Percentiles rank a stretch among this genome's conserved stretches.
phyloP scores from a whole-genome alignment of 2,888 invertebrate species.

The Hylaea fasciaria region DNA sequence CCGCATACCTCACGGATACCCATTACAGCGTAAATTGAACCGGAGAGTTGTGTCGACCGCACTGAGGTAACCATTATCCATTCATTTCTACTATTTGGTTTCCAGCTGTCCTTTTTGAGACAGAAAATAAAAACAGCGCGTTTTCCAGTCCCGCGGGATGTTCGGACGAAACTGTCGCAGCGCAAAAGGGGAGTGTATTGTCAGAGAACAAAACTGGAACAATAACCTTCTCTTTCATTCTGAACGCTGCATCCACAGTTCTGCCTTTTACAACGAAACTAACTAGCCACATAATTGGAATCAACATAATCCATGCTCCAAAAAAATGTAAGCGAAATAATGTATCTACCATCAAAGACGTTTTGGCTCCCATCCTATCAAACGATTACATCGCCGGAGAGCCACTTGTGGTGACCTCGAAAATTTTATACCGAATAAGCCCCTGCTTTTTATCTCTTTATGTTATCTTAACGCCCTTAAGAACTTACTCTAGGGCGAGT shows the following conservation, averaged over 20 bases:
- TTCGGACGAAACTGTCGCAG: conserved; percentile 19
- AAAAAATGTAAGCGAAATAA: background rate
- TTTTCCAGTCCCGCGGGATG: conserved; percentile 14
- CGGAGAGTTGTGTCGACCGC: conserved; percentile 23
- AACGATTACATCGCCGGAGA: conserved; percentile 25
- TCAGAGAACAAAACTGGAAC: conserved; percentile 12
- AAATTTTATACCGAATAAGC: conserved; percentile 42
- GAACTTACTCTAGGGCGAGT: conserved; percentile 33
- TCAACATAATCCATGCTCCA: background rate
- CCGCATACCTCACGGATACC: conserved; percentile 21
- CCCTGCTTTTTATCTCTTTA: conserved; percentile 44
- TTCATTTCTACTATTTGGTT: conserved; percentile 4
- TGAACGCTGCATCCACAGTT: background rate
- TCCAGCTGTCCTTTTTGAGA: conserved; percentile 1
- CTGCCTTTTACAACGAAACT: background rate
- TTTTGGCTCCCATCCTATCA: conserved; percentile 28
- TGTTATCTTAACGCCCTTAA: conserved; percentile 39
- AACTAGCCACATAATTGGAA: background rate
- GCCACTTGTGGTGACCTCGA: conserved; percentile 36
- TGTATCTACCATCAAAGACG: conserved; percentile 15
- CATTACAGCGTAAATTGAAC: conserved; percentile 33
- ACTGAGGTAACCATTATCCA: background rate
- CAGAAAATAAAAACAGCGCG: background rate
- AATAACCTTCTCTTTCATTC: conserved; percentile 6
- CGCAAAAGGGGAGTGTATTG: conserved; percentile 16